Evolutionary conservation across 2,888 invertebrate species (phyloP), one percentile per base, ranked within the genome.

Genomic region (Leucophenga montana): DNA sequence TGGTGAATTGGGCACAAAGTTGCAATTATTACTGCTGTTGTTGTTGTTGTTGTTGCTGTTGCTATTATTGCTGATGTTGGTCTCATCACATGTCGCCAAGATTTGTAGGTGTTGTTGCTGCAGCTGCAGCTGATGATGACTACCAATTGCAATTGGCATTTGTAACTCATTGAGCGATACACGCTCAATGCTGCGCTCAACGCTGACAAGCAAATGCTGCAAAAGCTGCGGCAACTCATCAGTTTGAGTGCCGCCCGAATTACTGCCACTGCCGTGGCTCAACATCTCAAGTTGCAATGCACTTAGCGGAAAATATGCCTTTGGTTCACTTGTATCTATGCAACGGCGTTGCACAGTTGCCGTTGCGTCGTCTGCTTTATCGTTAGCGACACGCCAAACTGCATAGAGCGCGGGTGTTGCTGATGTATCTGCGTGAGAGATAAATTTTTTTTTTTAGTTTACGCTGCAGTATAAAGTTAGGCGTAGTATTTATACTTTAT

Each of bases 141-240:
- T 78, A 78, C 89, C 90, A 89, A 90, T 67, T 90, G 90, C 85
- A 90, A 91, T 77, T 44, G 92, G 92, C 86, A 92, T 92, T 73
- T 91, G 90, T 69, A 93, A 87, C 77, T 92, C 92, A 87, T 93
- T 93, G 76, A 93, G 86, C 73, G 91, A 91, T 74, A 93, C 91
- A 72, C 93, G 90, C 82, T 92, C 92, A 82, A 93, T 92, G 76
- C 92, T 92, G 71, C 92, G 91, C 87, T 93, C 93, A 67, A 93
- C 92, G 70, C 92, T 92, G 67, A 93, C 91, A 65, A 93, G 89
- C 67, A 93, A 89, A 82, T 91, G 92, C 84, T 92, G 92, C 77
- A 93, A 90, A 76, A 93, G 90, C 77, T 92, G 91, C 61, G 92
- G 92, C 76, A 93, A 86, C 76, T 92, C 91, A 27, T 64, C 61